Conservation (phyloP, 2,797 vertebrate genomes). For the Toxotes lorentzi region DNA sequence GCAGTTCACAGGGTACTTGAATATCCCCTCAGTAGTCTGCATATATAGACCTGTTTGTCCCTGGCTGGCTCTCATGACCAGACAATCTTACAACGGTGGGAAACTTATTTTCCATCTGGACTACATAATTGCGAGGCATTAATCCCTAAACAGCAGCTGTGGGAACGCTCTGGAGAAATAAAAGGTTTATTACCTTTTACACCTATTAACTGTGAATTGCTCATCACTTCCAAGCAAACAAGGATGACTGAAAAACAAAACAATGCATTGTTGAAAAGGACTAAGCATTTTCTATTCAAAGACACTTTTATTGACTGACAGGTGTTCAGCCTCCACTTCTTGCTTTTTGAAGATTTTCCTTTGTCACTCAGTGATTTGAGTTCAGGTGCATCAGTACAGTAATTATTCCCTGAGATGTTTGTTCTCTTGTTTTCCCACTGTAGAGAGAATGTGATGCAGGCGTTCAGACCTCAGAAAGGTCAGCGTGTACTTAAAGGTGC, state of each 20-base stretch:
- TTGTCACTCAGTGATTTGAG: background rate
- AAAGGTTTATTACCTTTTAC: constrained; percentile 50
- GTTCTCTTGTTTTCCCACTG: background rate
- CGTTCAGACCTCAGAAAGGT: background rate
- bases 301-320: constrained; percentile 7
- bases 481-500: background rate
- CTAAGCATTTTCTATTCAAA: constrained; percentile 24
- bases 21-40: constrained; percentile 64
- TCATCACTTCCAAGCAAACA: constrained; percentile 26
- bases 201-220: constrained; percentile 29
- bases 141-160: constrained; percentile 66
- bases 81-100: constrained; percentile 63
- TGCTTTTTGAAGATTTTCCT: constrained; percentile 9
- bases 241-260: constrained; percentile 14
- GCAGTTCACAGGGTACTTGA: constrained; percentile 78
- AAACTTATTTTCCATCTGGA: constrained; percentile 53
- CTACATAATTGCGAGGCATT: constrained; percentile 40
- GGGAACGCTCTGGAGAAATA: constrained; percentile 58
- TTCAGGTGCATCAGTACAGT: background rate
- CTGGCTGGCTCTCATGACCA: constrained; percentile 59
- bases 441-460: background rate
- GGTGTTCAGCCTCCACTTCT: constrained; percentile 19
- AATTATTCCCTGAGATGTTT: constrained; percentile 1
- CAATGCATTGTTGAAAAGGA: constrained; percentile 40
- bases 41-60: constrained; percentile 70